These are phyloP conservation scores for Mareca penelope DNA, from an alignment of 2,797 vertebrate genomes.

Conservation along the genomic window DNA sequence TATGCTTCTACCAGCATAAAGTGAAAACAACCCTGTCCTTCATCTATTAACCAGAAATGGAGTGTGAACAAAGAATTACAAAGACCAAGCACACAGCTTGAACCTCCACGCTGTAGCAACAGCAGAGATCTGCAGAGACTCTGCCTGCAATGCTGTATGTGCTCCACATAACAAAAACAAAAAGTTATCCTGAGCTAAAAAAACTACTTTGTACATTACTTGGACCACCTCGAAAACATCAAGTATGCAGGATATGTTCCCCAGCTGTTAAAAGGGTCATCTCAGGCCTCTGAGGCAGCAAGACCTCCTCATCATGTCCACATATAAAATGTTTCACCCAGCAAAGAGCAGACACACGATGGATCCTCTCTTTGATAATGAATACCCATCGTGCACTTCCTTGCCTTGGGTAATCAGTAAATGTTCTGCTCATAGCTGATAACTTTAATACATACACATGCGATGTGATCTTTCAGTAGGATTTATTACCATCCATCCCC, in stretches of 20 bases:
- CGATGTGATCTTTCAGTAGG: not conserved
- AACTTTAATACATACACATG: not conserved
- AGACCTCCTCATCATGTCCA: not conserved
- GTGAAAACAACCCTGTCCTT: fast-evolving
- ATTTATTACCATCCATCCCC: not conserved
- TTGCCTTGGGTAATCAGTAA: not conserved
- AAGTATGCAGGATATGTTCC: not conserved
- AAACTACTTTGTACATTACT: not conserved
- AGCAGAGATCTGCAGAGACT: not conserved
- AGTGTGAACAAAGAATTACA: not conserved
- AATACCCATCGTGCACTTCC: not conserved
- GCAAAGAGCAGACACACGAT: not conserved
- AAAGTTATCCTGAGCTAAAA: not conserved
- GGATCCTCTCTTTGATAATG: not conserved
- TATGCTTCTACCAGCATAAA: not conserved
- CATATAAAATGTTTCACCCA: not conserved
- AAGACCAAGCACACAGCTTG: not conserved
- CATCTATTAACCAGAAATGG: not conserved
- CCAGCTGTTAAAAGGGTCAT: not conserved
- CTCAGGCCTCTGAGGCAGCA: not conserved
- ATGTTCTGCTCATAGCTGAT: not conserved
- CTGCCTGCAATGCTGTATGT: not conserved
- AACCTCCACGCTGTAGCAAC: not conserved
- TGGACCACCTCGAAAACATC: not conserved
- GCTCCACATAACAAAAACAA: not conserved